These are phyloP conservation scores for Dicycla oo DNA, from an alignment of 2,888 invertebrate species.

Conservation along the genomic window DNA sequence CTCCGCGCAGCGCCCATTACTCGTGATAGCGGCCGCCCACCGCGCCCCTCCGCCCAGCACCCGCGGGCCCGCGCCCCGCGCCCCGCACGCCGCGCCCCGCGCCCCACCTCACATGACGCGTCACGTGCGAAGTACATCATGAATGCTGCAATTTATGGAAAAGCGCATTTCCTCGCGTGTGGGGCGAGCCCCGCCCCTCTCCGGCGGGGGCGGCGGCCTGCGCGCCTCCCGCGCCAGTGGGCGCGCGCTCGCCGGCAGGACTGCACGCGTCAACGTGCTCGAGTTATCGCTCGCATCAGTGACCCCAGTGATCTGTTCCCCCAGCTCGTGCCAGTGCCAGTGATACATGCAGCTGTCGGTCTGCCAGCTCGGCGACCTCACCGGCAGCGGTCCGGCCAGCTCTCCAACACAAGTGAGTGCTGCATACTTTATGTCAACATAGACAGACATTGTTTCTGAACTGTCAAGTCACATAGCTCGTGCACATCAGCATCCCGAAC, in stretches of 20 bases:
- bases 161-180: constrained; percentile 70
- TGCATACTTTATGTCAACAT: not conserved
- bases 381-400: constrained; percentile 21
- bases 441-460: not conserved
- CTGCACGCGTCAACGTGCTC: constrained; percentile 69
- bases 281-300: constrained; percentile 64
- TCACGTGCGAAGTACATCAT: constrained; percentile 57
- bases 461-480: not conserved
- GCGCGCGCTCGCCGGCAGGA: constrained; percentile 74
- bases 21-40: constrained; percentile 70
- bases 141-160: constrained; percentile 73
- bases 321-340: constrained; percentile 63
- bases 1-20: constrained; percentile 74
- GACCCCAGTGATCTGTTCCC: constrained; percentile 61
- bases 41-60: constrained; percentile 50
- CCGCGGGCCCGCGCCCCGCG: constrained; percentile 56
- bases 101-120: constrained; percentile 50
- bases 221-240: constrained; percentile 72
- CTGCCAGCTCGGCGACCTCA: not conserved
- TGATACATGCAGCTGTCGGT: constrained; percentile 47
- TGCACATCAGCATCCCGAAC: no score
- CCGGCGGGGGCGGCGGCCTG: constrained; percentile 56
- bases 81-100: constrained; percentile 64
- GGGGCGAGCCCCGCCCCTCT: constrained; percentile 51
- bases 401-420: constrained; percentile 41